Evolutionary conservation across 2,888 invertebrate genomes (phyloP).

Genomic region (Tridacna crocea): DNA sequence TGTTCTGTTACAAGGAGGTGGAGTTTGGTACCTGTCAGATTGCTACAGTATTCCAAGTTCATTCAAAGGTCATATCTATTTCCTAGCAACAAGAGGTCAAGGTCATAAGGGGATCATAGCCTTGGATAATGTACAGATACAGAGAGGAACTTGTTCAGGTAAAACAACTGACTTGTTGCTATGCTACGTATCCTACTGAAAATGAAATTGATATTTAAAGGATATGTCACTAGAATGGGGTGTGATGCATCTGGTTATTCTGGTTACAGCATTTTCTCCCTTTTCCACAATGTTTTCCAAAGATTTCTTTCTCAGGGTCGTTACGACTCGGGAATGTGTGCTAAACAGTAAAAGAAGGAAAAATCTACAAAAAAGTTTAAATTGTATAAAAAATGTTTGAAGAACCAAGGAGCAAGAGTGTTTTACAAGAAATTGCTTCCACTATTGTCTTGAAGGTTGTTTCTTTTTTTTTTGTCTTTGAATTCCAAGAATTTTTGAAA

Average conservation of each 20-base stretch:
- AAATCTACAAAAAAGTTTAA: too few species aligned
- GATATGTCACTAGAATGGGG: background rate
- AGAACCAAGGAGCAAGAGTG: too few species aligned
- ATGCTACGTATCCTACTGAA: background rate
- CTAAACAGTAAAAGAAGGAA: too few species aligned
- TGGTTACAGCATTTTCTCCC: too few species aligned
- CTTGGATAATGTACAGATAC: background rate
- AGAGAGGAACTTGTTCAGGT: background rate
- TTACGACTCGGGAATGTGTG: too few species aligned
- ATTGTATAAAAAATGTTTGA: too few species aligned
- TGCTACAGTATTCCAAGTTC: background rate
- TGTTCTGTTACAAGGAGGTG: background rate
- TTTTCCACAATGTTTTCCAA: too few species aligned
- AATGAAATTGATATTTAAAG: background rate
- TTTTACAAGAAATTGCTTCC: too few species aligned
- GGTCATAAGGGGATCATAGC: background rate
- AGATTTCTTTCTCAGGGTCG: too few species aligned
- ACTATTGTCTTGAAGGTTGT: too few species aligned
- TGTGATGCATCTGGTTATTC: background rate
- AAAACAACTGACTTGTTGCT: background rate
- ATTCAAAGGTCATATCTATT: background rate
- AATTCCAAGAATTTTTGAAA: too few species aligned
- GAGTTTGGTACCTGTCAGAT: background rate
- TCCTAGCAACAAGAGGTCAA: conserved; percentile 5
- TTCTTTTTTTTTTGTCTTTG: too few species aligned